These are phyloP conservation scores for Megaustenia siamemsis DNA, from an alignment of 2,888 invertebrate species.

Conservation along the genomic window DNA sequence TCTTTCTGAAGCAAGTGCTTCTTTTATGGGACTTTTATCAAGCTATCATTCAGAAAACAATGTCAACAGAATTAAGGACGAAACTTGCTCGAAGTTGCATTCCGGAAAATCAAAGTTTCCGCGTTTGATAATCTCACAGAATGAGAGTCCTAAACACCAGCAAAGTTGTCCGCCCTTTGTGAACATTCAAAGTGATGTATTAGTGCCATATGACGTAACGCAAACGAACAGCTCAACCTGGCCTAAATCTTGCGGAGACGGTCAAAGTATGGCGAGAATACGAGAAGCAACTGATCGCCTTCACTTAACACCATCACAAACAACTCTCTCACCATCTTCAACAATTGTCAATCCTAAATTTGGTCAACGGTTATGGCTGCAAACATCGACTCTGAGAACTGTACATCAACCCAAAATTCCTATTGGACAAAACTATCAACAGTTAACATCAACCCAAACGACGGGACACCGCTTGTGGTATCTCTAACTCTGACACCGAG, in stretches of 20 bases:
- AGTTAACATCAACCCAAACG: background rate
- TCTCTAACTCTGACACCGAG: background rate
- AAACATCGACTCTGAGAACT: background rate
- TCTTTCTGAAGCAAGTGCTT: background rate
- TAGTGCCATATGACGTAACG: background rate
- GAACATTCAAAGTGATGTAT: background rate
- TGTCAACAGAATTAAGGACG: background rate
- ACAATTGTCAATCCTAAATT: slow-evolving; percentile 1
- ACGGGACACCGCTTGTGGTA: background rate
- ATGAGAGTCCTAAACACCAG: background rate
- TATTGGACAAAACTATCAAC: background rate
- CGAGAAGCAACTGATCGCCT: slow-evolving; percentile 35
- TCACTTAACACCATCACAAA: background rate
- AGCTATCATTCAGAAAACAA: background rate
- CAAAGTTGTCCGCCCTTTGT: background rate
- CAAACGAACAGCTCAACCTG: background rate
- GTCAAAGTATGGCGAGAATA: slow-evolving; percentile 33
- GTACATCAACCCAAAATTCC: background rate
- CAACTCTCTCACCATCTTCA: background rate
- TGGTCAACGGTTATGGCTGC: background rate
- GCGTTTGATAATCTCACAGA: background rate
- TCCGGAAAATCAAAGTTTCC: background rate
- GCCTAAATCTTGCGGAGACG: background rate
- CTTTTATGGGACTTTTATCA: no score
- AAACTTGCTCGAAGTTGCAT: background rate